phyloP scores from a whole-genome alignment of 2,797 vertebrate species.

The Triplophysa bombifrons region DNA sequence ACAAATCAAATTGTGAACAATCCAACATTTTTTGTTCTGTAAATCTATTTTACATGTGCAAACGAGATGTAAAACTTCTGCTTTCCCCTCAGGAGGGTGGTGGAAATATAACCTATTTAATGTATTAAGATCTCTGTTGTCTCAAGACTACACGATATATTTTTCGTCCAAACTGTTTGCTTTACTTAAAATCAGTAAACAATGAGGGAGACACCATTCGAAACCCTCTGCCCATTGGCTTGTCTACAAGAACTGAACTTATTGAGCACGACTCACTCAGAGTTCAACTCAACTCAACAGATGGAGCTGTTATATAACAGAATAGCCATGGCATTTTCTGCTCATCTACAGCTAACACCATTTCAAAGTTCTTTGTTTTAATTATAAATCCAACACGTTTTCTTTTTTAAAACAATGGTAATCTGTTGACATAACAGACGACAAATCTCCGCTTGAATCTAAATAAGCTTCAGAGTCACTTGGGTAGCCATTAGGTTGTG shows the following conservation, averaged over 20 bases:
- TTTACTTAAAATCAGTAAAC: slow-evolving; percentile 17
- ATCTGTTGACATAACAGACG: neutral
- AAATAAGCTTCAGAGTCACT: neutral
- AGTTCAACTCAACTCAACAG: slow-evolving; percentile 32
- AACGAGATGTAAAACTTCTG: neutral
- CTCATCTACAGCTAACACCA: neutral
- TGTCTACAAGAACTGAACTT: slow-evolving; percentile 4
- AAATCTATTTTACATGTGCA: too few relatives aligned
- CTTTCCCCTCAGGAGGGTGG: neutral
- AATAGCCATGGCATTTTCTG: slow-evolving; percentile 22
- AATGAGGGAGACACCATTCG: neutral
- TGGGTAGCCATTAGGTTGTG: neutral
- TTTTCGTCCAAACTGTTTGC: neutral
- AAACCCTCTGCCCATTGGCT: neutral
- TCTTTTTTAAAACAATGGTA: neutral
- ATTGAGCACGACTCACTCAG: neutral
- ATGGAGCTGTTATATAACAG: slow-evolving; percentile 41
- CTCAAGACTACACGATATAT: neutral
- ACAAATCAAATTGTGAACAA: too few relatives aligned
- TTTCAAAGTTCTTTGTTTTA: neutral
- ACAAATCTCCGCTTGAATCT: slow-evolving; percentile 30
- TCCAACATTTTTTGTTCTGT: too few relatives aligned
- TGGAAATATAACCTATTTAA: neutral
- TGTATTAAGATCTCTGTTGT: neutral
- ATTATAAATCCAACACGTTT: neutral